Conservation (phyloP, 2,888 invertebrate genomes). For the Cataglyphis cursor region DNA sequence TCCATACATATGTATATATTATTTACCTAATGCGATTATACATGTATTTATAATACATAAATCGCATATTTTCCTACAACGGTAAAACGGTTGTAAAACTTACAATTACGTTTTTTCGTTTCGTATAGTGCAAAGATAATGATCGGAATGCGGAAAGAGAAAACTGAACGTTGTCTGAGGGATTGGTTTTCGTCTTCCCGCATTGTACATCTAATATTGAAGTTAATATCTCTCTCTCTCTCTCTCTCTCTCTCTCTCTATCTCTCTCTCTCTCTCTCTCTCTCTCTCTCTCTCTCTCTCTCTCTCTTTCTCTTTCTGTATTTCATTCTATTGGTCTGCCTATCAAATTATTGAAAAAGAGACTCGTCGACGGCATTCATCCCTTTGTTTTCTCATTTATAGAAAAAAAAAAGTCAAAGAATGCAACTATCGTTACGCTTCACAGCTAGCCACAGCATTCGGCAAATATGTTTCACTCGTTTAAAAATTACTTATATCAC, state of each 20-base stretch:
- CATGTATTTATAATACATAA: constrained; percentile 34
- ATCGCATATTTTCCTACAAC: constrained; percentile 35
- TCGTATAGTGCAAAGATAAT: constrained; percentile 68
- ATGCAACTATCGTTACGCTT: constrained; percentile 77
- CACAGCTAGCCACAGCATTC: constrained; percentile 83
- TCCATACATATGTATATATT: constrained; percentile 9
- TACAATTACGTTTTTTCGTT: constrained; percentile 62
- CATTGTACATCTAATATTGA: constrained; percentile 52
- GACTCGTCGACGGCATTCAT: constrained; percentile 42
- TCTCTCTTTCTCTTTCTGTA: constrained; percentile 27
- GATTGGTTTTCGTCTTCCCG: constrained; percentile 36
- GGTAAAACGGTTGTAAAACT: constrained; percentile 72
- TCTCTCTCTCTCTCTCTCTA: constrained; percentile 37
- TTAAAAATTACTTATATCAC: constrained; percentile 84
- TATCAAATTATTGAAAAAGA: constrained; percentile 57
- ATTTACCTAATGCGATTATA: constrained; percentile 14
- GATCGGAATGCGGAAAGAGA: constrained; percentile 46
- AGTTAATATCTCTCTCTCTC: constrained; percentile 41
- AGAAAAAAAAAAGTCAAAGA: constrained; percentile 71
- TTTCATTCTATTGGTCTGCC: constrained; percentile 33
- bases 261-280: constrained; percentile 26
- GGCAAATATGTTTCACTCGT: constrained; percentile 80
- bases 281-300: constrained; percentile 24
- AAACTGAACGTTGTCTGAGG: constrained; percentile 36
- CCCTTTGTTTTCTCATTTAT: constrained; percentile 35